phyloP scores from a whole-genome alignment of 2,797 vertebrate genomes.

The Morelia viridis region DNA sequence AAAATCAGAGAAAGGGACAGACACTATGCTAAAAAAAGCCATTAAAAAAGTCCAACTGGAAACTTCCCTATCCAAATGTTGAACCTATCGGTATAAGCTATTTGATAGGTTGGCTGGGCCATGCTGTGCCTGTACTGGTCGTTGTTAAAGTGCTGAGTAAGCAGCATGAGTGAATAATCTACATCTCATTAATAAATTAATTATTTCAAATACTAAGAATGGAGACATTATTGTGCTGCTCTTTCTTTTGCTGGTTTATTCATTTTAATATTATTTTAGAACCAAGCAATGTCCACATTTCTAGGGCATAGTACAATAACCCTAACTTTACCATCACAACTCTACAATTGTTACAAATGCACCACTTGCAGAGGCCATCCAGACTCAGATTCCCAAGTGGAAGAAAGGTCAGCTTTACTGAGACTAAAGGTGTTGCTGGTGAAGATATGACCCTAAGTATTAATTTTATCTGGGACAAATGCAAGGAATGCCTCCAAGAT shows the following conservation, averaged over 20 bases:
- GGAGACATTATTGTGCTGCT: slow-evolving; percentile 43
- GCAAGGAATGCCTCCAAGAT: slow-evolving; percentile 31
- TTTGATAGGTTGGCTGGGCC: not conserved
- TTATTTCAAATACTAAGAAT: slow-evolving; percentile 41
- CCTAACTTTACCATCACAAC: not conserved
- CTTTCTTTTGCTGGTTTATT: not conserved
- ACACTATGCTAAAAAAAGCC: not conserved
- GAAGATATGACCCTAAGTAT: slow-evolving; percentile 8
- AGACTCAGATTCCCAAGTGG: not conserved
- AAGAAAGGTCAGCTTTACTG: slow-evolving; percentile 41
- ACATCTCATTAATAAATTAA: not conserved
- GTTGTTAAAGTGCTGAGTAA: not conserved
- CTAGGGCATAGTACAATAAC: not conserved
- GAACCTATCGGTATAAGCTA: not conserved
- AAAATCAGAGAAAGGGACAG: not conserved
- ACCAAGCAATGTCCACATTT: not conserved
- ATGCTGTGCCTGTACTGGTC: not conserved
- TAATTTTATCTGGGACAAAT: slow-evolving; percentile 36
- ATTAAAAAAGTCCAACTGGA: not conserved
- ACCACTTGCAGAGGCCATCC: slow-evolving; percentile 20
- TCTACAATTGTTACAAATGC: slow-evolving; percentile 21
- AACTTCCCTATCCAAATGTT: not conserved
- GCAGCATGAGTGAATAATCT: not conserved
- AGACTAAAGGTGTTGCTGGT: slow-evolving; percentile 17
- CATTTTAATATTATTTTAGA: not conserved